A percentile compares a stretch with the other conserved stretches of the same genome.
These are phyloP conservation scores for Acropora tenuis DNA, from an alignment of 64 coral and sea anemone genomes.

Conservation along the genomic window DNA sequence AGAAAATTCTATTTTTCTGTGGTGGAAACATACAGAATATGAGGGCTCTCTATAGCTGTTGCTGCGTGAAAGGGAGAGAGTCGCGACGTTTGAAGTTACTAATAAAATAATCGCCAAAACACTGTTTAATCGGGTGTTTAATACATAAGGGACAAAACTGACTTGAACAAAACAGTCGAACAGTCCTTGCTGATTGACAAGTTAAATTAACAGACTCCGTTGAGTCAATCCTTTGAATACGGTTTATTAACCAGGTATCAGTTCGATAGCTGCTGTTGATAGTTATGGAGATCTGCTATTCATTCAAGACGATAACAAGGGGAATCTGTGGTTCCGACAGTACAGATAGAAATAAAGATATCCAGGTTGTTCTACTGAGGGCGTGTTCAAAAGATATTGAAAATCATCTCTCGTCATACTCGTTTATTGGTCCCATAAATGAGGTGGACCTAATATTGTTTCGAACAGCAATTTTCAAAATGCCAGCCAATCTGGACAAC, in stretches of 20 bases:
- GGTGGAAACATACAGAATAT: no score
- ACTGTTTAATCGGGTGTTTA: no score
- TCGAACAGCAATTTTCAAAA: constrained; percentile 34
- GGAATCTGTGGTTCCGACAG: constrained; percentile 63
- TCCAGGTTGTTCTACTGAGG: constrained; percentile 11
- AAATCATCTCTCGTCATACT: constrained; percentile 15
- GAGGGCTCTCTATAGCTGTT: no score
- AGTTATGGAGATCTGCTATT: constrained; percentile 33
- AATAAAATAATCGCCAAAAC: no score
- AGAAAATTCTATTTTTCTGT: no score
- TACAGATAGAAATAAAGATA: constrained; percentile 33
- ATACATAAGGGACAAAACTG: no score
- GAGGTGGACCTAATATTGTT: constrained; percentile 59
- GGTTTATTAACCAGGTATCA: neutral
- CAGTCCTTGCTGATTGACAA: no score
- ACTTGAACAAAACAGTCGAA: no score
- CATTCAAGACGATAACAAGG: constrained; percentile 18
- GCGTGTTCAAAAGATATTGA: constrained; percentile 52
- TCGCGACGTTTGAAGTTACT: no score
- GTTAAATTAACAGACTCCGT: no score
- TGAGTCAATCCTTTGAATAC: no score
- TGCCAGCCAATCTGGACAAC: neutral
- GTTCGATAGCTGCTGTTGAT: neutral
- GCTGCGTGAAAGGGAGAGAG: no score
- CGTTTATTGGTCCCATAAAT: constrained; percentile 44